Evolutionary conservation across 2,113 vertebrate genomes (phyloP).

Genomic region (Heterotilapia buettikoferi): DNA sequence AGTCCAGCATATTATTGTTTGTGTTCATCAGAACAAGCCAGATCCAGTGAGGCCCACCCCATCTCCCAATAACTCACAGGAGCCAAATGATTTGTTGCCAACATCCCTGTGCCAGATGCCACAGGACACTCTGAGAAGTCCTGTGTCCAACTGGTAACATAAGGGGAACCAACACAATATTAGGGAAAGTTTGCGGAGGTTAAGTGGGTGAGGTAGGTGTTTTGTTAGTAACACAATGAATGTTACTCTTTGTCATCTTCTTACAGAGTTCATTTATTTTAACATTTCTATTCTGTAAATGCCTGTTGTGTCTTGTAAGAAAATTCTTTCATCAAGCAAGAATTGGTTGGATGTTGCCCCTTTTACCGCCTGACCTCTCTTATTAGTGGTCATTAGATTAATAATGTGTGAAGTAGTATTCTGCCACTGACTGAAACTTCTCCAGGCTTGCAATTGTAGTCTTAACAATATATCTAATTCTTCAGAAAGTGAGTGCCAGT

Average conservation of each 20-base stretch:
- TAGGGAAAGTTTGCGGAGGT: not conserved
- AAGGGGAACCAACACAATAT: not conserved
- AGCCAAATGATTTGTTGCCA: not conserved
- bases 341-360: slow-evolving; percentile 34
- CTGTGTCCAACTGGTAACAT: not conserved
- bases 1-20: not conserved
- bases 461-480: not conserved
- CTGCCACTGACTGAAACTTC: not conserved
- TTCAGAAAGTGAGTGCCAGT: not conserved
- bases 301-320: slow-evolving; percentile 39
- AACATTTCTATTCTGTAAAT: slow-evolving; percentile 24
- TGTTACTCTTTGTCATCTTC: slow-evolving; percentile 2
- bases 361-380: slow-evolving; percentile 15
- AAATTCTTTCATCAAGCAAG: slow-evolving; percentile 52
- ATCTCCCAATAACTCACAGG: not conserved
- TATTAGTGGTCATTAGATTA: not conserved
- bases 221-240: not conserved
- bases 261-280: slow-evolving; percentile 12
- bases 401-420: not conserved
- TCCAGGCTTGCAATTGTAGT: not conserved
- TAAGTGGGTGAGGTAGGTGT: not conserved
- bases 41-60: not conserved
- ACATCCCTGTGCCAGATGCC: not conserved
- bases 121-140: not conserved
- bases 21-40: not conserved